Base-by-base conservation (phyloP, 2,888 invertebrate species). In the Drosophila parthenogenetica region DNA sequence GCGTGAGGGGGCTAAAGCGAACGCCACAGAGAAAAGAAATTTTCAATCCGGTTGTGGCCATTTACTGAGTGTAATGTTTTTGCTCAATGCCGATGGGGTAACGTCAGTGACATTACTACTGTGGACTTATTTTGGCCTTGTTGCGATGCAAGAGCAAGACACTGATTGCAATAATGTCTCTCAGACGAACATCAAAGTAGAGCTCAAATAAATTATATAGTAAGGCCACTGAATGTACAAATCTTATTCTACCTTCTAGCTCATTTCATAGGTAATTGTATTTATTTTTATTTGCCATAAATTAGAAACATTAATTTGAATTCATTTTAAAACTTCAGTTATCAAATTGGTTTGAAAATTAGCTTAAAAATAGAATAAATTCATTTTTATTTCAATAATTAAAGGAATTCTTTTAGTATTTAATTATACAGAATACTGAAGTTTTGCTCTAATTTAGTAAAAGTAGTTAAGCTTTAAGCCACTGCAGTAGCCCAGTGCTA, bases 91-190 rank as follows among this genome's bases (percentile, higher is more conserved):
- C 69, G 42, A 32, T 17, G 29, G 60, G 57, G 40, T 58, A 59
- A 55, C 14, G 32, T 45, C 43, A 32, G 29, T 40, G 42, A 8
- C 73, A 58, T 19, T 59, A 53, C 45, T 39, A 40, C 37, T 40
- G 53, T 37, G 7, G 22, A 51, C 29, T 40, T 49, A 17, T 45
- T 14, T 39, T 66, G 50, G 66, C 65, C 65, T 63, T 60, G 60
- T 45, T 64, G 39, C 71, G 64, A 59, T 49, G 40, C 19, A 40
- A 29, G 5, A 10, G 17, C 22, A 4, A 7, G 10, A 13, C 16
- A 7, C n/a, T 19, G 43, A 43, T 19, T 43, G 19, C 48, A 32
- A 17, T 13, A 17, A 17, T 49, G 32, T n/a, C n/a, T 10, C n/a
- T 42, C 4, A 17, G 40, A 53, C n/a, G 39, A 29, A 40, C 16